Conservation (phyloP, 2,113 vertebrate species). For the Scomber japonicus region DNA sequence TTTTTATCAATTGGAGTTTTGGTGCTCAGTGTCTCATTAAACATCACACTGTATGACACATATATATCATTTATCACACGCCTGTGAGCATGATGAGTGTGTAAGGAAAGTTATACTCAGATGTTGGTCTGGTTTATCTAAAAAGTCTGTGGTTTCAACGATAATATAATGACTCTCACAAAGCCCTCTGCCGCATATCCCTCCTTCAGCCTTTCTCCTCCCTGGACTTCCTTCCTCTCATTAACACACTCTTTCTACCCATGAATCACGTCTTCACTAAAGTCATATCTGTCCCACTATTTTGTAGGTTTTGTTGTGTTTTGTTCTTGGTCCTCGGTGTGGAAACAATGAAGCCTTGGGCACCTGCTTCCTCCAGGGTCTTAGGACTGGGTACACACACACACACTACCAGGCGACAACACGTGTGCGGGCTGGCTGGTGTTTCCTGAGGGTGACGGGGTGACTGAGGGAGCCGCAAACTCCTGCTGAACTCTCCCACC, state of each 20-base stretch:
- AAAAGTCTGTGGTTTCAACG: too few relatives aligned
- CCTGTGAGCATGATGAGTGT: too few relatives aligned
- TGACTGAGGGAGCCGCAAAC: conserved; percentile 27
- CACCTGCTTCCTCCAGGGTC: conserved; percentile 82
- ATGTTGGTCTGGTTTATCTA: too few relatives aligned
- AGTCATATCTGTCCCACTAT: conserved; percentile 10
- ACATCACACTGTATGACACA: not conserved
- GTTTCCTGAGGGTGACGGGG: conserved; percentile 56
- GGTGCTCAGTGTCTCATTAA: conserved; percentile 48
- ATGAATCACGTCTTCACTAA: conserved; percentile 64
- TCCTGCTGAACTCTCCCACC: conserved; percentile 74
- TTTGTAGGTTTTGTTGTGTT: conserved; percentile 19
- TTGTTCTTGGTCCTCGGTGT: conserved; percentile 48
- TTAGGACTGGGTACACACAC: conserved; percentile 3
- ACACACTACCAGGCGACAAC: conserved; percentile 31
- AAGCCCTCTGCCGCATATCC: conserved; percentile 12
- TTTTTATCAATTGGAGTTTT: conserved; percentile 60
- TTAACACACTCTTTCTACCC: conserved; percentile 55
- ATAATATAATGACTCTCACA: not conserved
- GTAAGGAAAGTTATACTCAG: too few relatives aligned
- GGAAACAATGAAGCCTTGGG: conserved; percentile 76
- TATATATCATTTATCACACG: not conserved
- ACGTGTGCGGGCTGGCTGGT: conserved; percentile 33
- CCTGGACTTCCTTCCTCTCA: conserved; percentile 75
- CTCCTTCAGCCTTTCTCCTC: conserved; percentile 55